phyloP scores from a whole-genome alignment of 2,113 vertebrate species.

The Tursiops truncatus region DNA sequence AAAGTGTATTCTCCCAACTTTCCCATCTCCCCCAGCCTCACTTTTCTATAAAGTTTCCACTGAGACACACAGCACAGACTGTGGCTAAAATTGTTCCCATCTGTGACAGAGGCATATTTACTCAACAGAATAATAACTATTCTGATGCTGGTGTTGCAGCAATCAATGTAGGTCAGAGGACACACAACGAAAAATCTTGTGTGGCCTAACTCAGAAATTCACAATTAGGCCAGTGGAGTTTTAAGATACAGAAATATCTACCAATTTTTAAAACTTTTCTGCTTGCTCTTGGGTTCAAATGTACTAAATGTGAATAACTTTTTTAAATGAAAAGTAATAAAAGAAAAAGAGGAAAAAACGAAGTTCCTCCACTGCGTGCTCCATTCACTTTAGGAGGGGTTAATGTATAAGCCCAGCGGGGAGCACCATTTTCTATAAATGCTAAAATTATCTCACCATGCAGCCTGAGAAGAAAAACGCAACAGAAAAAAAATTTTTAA shows the following conservation, averaged over 20 bases:
- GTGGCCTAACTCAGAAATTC: not conserved
- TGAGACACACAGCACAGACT: not conserved
- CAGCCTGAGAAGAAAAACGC: slow-evolving; percentile 34
- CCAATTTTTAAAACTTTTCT: not conserved
- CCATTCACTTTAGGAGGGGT: slow-evolving; percentile 26
- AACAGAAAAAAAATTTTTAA: not conserved
- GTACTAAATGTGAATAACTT: not conserved
- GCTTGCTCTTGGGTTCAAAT: not conserved
- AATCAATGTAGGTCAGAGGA: not conserved
- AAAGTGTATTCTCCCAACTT: not conserved
- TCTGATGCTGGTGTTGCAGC: not conserved
- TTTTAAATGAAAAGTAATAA: slow-evolving; percentile 46
- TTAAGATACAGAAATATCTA: slow-evolving; percentile 3
- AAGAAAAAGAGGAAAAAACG: not conserved
- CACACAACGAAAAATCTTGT: not conserved
- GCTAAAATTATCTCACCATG: slow-evolving; percentile 58
- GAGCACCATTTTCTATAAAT: slow-evolving; percentile 1
- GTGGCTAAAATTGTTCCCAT: not conserved
- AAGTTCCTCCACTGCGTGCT: not conserved
- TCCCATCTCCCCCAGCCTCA: not conserved
- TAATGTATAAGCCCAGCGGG: slow-evolving; percentile 19
- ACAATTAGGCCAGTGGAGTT: not conserved
- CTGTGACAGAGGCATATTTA: not conserved
- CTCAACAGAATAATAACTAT: not conserved
- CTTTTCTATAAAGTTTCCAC: not conserved